Conservation (phyloP, 2,113 vertebrate species). For the Sapajus apella region DNA sequence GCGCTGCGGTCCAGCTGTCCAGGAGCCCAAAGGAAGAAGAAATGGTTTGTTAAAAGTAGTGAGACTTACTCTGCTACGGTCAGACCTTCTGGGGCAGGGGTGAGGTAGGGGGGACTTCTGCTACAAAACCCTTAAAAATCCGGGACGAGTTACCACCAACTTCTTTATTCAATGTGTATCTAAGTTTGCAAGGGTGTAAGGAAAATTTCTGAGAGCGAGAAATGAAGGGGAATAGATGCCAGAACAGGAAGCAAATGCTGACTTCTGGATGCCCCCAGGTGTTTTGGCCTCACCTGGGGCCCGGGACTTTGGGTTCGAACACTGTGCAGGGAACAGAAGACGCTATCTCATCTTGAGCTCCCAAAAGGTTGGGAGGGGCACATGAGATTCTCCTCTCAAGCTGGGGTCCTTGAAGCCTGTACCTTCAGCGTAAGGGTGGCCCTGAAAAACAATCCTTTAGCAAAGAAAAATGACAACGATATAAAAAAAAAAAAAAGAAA, state of each 20-base stretch:
- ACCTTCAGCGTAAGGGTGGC: not conserved
- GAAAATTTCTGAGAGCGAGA: not conserved
- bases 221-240: too few species aligned
- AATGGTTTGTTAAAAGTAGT: not conserved
- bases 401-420: not conserved
- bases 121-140: not conserved
- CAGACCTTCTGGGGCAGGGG: not conserved
- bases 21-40: not conserved
- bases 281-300: not conserved
- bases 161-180: not conserved
- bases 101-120: not conserved
- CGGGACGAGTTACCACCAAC: not conserved
- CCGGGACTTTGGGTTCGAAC: not conserved
- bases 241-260: not conserved
- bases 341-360: not conserved
- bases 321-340: not conserved
- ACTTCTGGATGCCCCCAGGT: rapidly evolving
- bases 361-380: not conserved
- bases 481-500: too few species aligned
- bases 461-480: not conserved
- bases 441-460: not conserved
- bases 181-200: not conserved
- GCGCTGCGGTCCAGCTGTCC: not conserved
- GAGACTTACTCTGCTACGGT: not conserved
- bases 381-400: not conserved